These are phyloP conservation scores for Cebidichthys violaceus DNA, from an alignment of 2,113 vertebrate species.

Conservation along the genomic window DNA sequence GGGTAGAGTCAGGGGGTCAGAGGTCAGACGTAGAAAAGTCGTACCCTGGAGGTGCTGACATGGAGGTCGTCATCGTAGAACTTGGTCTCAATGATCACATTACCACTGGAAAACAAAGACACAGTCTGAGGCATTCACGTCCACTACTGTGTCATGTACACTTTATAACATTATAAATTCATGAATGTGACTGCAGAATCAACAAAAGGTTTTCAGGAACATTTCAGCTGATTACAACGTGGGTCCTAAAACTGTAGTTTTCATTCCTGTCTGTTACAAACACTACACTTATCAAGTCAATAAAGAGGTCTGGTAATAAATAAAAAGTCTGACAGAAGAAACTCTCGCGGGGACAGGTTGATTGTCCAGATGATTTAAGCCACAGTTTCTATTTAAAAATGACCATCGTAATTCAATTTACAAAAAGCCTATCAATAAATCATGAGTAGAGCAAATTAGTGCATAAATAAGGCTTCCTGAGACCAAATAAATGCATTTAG, in stretches of 20 bases:
- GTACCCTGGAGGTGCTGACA: slow-evolving; percentile 98
- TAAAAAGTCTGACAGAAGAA: background rate
- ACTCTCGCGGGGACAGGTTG: background rate
- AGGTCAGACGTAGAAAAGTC: slow-evolving; percentile 97
- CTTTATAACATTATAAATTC: background rate
- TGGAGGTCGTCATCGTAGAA: slow-evolving; percentile 98
- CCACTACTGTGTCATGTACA: background rate
- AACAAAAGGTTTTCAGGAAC: background rate
- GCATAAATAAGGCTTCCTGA: too few relatives aligned
- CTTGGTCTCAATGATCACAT: slow-evolving; percentile 99
- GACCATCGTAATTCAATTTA: background rate
- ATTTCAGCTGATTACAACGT: background rate
- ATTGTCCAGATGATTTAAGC: background rate
- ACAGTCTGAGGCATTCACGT: background rate
- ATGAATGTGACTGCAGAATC: slow-evolving; percentile 1
- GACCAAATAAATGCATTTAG: too few relatives aligned
- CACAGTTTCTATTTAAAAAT: background rate
- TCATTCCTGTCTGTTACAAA: background rate
- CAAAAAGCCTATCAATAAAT: background rate
- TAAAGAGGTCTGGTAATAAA: background rate
- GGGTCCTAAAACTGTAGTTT: background rate
- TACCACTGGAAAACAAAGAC: slow-evolving; percentile 87
- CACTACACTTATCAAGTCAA: background rate
- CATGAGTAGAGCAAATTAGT: too few relatives aligned
- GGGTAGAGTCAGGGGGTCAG: slow-evolving; percentile 32